Evolutionary conservation across 2,888 invertebrate species (phyloP).

Genomic region (Belgica antarctica): DNA sequence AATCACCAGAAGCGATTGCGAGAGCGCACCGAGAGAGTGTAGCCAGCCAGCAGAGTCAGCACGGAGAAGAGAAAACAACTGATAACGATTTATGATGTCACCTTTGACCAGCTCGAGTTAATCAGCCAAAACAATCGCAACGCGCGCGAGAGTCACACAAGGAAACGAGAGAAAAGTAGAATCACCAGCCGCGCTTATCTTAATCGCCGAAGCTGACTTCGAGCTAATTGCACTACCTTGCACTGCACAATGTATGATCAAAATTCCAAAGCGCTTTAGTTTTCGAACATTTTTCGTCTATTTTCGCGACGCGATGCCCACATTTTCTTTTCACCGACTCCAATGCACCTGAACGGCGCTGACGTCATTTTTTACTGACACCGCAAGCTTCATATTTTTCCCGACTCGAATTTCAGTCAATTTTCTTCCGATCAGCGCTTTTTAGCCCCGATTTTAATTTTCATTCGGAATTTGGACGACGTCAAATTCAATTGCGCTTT

Average conservation of each 20-base stretch:
- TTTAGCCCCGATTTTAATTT: not conserved
- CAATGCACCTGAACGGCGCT: conserved; percentile 9
- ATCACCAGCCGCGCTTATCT: no score
- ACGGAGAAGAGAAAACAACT: not conserved
- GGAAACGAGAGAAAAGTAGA: not conserved
- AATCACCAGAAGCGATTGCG: not conserved
- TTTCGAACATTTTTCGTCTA: not conserved
- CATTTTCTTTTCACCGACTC: not conserved
- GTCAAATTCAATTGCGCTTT: not conserved
- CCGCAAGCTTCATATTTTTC: not conserved
- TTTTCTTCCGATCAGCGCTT: not conserved
- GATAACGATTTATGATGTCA: conserved; percentile 21
- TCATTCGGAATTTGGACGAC: not conserved
- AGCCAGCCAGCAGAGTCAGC: not conserved
- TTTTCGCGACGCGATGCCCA: not conserved
- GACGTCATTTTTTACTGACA: not conserved
- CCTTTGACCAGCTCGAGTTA: conserved; percentile 12
- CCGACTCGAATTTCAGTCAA: not conserved
- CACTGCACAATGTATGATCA: not conserved
- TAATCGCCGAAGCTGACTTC: no score
- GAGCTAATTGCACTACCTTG: no score
- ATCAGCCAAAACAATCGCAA: conserved; percentile 2
- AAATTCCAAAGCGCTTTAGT: no score
- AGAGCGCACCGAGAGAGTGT: no score
- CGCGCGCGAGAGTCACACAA: not conserved